Conservation (phyloP, 2,888 invertebrate species). For the Diabrotica balteata region DNA sequence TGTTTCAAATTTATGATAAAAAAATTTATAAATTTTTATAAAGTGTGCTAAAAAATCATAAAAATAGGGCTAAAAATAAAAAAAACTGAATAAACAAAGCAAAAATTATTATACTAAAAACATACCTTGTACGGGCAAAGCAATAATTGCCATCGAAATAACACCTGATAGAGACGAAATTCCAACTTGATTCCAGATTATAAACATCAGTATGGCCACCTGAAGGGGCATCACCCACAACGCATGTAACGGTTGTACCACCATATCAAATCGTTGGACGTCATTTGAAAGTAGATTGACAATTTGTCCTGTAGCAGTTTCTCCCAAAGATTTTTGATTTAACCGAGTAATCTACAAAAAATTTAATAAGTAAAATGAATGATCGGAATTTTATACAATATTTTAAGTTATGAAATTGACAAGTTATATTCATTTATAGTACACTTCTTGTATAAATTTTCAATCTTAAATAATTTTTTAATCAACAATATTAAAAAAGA, state of each 20-base stretch:
- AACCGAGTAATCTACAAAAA: slow-evolving; percentile 55
- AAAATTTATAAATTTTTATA: no score
- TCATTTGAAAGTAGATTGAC: slow-evolving; percentile 43
- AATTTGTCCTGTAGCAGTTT: slow-evolving; percentile 72
- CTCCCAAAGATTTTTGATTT: slow-evolving; percentile 59
- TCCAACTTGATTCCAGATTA: slow-evolving; percentile 78
- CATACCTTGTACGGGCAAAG: slow-evolving; percentile 80
- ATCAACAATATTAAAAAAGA: no score
- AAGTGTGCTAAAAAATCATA: no score
- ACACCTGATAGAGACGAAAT: slow-evolving; percentile 69
- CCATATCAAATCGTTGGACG: slow-evolving; percentile 65
- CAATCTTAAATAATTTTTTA: no score
- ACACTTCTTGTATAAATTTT: no score
- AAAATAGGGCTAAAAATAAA: no score
- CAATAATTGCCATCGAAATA: slow-evolving; percentile 78
- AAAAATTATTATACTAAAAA: background rate
- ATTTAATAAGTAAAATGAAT: background rate
- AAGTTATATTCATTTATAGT: no score
- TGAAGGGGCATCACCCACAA: slow-evolving; percentile 76
- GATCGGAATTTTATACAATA: no score
- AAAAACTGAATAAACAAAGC: no score
- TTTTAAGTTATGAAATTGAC: no score
- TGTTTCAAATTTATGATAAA: no score
- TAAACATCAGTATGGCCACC: slow-evolving; percentile 72
- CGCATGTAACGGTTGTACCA: slow-evolving; percentile 78